Percentiles rank a stretch among this genome's conserved stretches.
Evolutionary conservation across 1,140 invertebrate species (phyloP).

Genomic region (Trachymyrmex cornetzi): DNA sequence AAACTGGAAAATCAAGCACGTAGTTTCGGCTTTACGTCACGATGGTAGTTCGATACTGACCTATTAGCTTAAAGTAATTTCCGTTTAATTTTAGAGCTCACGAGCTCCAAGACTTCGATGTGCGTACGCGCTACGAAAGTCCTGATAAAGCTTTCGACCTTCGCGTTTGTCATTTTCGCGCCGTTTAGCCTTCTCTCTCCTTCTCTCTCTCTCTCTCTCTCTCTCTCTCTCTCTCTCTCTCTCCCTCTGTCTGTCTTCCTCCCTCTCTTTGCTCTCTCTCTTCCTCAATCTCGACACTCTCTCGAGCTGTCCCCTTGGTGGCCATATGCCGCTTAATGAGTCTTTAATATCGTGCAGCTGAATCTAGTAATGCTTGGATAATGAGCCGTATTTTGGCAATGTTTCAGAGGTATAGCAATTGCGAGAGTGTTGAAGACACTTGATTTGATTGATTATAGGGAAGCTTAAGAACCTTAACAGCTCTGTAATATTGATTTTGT

Average conservation of each 20-base stretch:
- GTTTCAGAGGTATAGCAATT: not conserved
- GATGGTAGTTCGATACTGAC: constrained; percentile 62
- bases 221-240: not conserved
- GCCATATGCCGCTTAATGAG: constrained; percentile 57
- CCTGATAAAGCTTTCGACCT: constrained; percentile 49
- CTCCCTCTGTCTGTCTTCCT: not conserved
- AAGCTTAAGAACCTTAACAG: not conserved
- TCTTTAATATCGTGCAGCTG: constrained; percentile 50
- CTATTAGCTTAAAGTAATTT: constrained; percentile 77
- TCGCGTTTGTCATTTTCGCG: constrained; percentile 35
- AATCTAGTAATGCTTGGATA: constrained; percentile 65
- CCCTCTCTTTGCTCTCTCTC: not conserved
- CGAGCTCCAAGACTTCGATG: not conserved
- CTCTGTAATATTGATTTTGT: not conserved
- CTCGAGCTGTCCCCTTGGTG: not conserved
- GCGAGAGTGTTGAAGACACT: constrained; percentile 29
- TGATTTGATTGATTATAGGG: constrained; percentile 17
- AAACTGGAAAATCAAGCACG: constrained; percentile 59
- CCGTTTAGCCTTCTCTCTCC: not conserved
- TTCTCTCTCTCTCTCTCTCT: not conserved
- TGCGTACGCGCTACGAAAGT: constrained; percentile 16
- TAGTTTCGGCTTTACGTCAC: constrained; percentile 27
- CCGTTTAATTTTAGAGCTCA: constrained; percentile 74
- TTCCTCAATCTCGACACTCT: not conserved
- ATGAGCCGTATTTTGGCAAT: constrained; percentile 58